Conservation (phyloP, 2,113 vertebrate species). For the Vulpes ferrilata region DNA sequence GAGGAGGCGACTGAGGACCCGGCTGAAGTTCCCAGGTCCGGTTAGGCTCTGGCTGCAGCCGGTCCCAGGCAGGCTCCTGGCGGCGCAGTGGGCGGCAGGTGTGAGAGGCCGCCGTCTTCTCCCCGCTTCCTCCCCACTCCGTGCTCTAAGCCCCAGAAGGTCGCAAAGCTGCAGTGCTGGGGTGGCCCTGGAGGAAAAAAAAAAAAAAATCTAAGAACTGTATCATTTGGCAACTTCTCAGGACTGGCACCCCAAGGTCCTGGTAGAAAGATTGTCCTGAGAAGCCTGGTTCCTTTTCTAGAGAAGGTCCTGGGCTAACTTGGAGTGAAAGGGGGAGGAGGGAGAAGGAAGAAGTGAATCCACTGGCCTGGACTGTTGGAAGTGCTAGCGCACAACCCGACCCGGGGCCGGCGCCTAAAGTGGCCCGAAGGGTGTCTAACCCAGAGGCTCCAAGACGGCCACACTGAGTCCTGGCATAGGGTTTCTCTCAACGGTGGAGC, state of each 20-base stretch:
- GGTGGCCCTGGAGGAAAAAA: background rate
- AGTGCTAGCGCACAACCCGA: background rate
- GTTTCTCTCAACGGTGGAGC: background rate
- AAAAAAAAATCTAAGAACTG: background rate
- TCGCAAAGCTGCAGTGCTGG: background rate
- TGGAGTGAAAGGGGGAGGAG: rapidly evolving
- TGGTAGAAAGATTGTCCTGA: background rate
- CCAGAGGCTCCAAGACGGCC: too few species aligned
- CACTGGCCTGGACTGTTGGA: background rate
- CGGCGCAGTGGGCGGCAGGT: background rate
- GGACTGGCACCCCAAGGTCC: background rate
- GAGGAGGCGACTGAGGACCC: rapidly evolving
- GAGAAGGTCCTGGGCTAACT: too few species aligned
- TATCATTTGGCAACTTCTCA: background rate
- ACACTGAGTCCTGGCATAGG: rapidly evolving
- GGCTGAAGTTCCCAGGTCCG: too few species aligned
- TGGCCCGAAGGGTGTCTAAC: background rate
- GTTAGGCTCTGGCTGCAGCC: background rate
- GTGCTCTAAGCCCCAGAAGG: background rate
- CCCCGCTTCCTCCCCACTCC: background rate
- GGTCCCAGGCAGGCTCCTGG: too few species aligned
- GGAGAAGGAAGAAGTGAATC: background rate
- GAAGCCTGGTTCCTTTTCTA: background rate
- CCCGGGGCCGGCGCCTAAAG: background rate
- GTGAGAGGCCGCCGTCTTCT: too few species aligned